These are phyloP conservation scores for Crotophaga sulcirostris DNA, from an alignment of 2,113 vertebrate species.

Conservation along the genomic window DNA sequence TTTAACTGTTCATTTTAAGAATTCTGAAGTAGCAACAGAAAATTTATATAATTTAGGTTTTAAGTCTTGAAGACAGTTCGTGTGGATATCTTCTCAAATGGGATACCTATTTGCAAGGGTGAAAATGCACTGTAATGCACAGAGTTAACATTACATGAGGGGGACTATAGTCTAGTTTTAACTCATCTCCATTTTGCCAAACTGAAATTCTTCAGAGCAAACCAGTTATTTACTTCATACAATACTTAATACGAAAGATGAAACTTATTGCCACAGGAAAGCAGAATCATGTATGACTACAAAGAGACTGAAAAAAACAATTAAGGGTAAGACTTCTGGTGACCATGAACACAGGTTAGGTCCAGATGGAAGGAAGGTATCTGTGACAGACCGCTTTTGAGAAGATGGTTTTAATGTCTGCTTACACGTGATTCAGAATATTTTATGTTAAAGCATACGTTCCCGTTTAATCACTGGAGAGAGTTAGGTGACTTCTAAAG, in stretches of 20 bases:
- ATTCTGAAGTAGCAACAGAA: background rate
- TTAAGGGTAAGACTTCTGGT: background rate
- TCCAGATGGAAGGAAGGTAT: background rate
- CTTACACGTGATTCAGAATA: background rate
- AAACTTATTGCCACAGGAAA: background rate
- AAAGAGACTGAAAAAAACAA: background rate
- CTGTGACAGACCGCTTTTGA: background rate
- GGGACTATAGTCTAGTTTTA: background rate
- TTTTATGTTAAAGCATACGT: background rate
- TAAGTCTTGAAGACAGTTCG: background rate
- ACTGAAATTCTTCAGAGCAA: background rate
- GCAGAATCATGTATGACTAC: background rate
- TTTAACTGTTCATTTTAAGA: background rate
- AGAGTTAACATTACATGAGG: fast-evolving
- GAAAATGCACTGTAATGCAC: background rate
- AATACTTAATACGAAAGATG: background rate
- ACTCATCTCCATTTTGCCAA: background rate
- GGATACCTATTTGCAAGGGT: background rate
- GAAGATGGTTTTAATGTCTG: background rate
- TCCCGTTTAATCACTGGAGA: background rate
- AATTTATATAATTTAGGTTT: background rate
- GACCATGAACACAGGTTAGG: background rate
- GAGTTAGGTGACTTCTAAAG: background rate
- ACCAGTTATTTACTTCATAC: background rate
- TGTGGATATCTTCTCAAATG: background rate